Evolutionary conservation across 1,140 invertebrate genomes (phyloP).

Genomic region (Caenorhabditis latens): DNA sequence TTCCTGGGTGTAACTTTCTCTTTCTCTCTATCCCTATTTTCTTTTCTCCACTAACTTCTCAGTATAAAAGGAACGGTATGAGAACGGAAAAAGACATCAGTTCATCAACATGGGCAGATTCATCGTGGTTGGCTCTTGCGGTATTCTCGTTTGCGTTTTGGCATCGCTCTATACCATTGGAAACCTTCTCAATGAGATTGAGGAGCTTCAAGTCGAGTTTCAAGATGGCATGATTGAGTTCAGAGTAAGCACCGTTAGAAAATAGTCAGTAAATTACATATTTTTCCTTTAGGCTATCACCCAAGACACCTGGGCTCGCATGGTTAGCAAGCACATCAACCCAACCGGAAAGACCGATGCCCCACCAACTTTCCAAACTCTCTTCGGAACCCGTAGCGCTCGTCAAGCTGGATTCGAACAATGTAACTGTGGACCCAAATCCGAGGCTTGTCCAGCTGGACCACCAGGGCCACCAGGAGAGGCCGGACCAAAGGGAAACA

Average conservation of each 20-base stretch:
- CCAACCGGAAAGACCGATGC: conserved; percentile 57
- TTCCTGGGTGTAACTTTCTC: conserved; percentile 15
- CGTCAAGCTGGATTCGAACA: conserved; percentile 43
- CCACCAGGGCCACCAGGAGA: conserved; percentile 67
- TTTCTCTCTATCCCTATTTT: background rate
- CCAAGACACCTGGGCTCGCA: conserved; percentile 59
- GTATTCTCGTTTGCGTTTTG: conserved; percentile 38
- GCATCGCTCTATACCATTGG: conserved; percentile 36
- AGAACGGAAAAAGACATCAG: conserved; percentile 11
- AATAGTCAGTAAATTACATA: background rate
- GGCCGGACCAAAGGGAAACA: conserved; percentile 59
- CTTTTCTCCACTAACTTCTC: too few species aligned
- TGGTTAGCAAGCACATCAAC: conserved; percentile 60
- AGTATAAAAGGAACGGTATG: conserved; percentile 10
- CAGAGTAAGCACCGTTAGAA: conserved; percentile 31
- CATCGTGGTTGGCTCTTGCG: conserved; percentile 44
- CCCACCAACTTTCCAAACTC: conserved; percentile 59
- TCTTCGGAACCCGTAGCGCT: conserved; percentile 55
- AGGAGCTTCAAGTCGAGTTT: conserved; percentile 45
- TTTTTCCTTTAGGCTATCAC: conserved; percentile 37
- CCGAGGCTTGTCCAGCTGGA: conserved; percentile 63
- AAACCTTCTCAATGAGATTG: conserved; percentile 51
- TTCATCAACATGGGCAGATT: conserved; percentile 60
- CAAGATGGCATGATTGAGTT: conserved; percentile 57
- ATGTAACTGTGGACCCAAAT: conserved; percentile 63